These are phyloP conservation scores for Pholis gunnellus DNA, from an alignment of 2,113 vertebrate genomes.

Conservation along the genomic window DNA sequence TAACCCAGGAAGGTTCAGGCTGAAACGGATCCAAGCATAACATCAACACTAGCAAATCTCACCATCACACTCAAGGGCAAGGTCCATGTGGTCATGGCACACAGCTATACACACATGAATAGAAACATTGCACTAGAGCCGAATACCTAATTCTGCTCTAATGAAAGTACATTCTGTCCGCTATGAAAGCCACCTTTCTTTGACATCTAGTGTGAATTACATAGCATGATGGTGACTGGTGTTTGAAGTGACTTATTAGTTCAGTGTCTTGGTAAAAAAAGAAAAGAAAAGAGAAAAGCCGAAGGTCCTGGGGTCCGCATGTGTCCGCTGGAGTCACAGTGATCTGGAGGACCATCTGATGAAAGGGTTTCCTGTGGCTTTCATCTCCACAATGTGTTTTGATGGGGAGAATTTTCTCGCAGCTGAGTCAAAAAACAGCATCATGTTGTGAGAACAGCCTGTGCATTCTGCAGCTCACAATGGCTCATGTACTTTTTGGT, in stretches of 20 bases:
- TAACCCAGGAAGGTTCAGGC: conserved; percentile 51
- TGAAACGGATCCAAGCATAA: conserved; percentile 60
- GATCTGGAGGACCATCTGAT: conserved; percentile 44
- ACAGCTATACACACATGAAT: conserved; percentile 14
- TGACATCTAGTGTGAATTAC: conserved; percentile 4
- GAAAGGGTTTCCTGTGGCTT: conserved; percentile 53
- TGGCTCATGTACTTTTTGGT: conserved; percentile 4
- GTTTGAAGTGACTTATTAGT: conserved; percentile 8
- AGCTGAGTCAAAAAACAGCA: conserved; percentile 10
- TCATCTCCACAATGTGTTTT: conserved; percentile 46
- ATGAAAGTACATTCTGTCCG: conserved; percentile 19
- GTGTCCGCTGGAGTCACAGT: conserved; percentile 35
- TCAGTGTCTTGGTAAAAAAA: neutral
- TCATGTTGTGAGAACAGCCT: conserved; percentile 19
- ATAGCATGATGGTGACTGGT: conserved; percentile 1
- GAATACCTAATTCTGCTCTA: conserved; percentile 13
- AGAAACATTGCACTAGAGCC: neutral
- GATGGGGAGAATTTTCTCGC: conserved; percentile 45
- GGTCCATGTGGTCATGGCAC: conserved; percentile 19
- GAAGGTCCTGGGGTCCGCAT: conserved; percentile 28
- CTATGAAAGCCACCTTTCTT: conserved; percentile 23
- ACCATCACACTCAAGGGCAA: conserved; percentile 31
- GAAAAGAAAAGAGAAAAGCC: neutral
- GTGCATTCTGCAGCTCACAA: neutral
- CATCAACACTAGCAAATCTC: conserved; percentile 51